Percentiles rank a stretch among this genome's conserved stretches.
These are phyloP conservation scores for Machimus atricapillus DNA, from an alignment of 2,888 invertebrate genomes.

Conservation along the genomic window DNA sequence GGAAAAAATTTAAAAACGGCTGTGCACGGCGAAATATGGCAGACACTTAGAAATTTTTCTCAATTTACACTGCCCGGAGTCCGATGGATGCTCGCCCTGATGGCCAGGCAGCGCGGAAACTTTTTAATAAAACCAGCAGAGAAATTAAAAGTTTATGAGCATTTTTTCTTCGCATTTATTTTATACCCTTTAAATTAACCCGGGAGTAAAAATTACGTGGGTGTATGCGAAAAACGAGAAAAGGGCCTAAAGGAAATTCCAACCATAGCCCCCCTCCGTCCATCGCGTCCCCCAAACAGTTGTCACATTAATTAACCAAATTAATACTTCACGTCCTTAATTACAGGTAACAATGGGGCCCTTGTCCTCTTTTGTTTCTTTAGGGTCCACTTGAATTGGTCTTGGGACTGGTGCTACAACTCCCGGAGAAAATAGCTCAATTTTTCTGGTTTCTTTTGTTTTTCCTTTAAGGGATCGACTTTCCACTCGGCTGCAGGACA, in stretches of 20 bases:
- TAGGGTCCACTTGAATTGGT: not conserved
- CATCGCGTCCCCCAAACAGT: not conserved
- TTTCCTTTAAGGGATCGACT: not conserved
- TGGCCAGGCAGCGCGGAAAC: not conserved
- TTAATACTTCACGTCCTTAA: slow-evolving; percentile 41
- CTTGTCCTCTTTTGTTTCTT: slow-evolving; percentile 22
- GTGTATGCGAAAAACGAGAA: not conserved
- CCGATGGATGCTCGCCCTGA: not conserved
- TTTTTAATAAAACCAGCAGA: not conserved
- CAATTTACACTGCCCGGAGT: not conserved
- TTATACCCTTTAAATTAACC: not conserved
- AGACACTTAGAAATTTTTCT: not conserved
- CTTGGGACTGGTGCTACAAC: not conserved
- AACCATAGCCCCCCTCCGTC: not conserved
- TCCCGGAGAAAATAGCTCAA: not conserved
- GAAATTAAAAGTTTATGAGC: not conserved
- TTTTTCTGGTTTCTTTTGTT: not conserved
- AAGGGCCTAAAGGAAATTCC: not conserved
- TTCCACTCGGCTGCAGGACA: not conserved
- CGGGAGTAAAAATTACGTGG: not conserved
- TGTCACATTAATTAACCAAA: slow-evolving; percentile 41
- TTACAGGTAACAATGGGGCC: slow-evolving; percentile 33
- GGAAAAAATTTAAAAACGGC: not conserved
- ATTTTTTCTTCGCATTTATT: not conserved
- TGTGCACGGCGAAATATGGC: not conserved